These are phyloP conservation scores for Lepisosteus osseus DNA, from an alignment of 2,113 vertebrate genomes.

Conservation along the genomic window DNA sequence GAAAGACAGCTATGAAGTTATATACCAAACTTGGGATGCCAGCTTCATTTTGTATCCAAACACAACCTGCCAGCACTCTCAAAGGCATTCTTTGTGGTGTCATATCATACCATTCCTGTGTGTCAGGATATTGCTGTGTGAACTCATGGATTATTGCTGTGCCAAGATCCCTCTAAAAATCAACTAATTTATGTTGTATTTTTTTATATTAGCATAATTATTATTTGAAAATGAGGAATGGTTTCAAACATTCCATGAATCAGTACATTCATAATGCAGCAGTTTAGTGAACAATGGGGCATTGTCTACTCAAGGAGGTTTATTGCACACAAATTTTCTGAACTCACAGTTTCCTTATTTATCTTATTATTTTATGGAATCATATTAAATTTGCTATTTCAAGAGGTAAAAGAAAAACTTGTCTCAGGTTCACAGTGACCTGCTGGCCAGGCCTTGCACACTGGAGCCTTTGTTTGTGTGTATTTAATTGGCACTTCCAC, in stretches of 20 bases:
- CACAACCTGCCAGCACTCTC: not conserved
- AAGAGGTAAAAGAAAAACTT: conserved; percentile 24
- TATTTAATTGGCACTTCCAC: conserved; percentile 57
- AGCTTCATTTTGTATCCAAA: not conserved
- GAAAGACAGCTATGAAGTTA: not conserved
- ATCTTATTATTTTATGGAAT: conserved; percentile 56
- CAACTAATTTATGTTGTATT: conserved; percentile 42
- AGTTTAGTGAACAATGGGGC: conserved; percentile 49
- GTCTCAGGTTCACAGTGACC: conserved; percentile 31
- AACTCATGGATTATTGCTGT: not conserved
- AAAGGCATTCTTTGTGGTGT: not conserved
- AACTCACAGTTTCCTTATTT: conserved; percentile 56
- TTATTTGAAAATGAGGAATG: conserved; percentile 45
- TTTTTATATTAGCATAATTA: conserved; percentile 45
- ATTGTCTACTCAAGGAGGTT: conserved; percentile 46
- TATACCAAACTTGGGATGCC: not conserved
- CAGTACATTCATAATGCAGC: conserved; percentile 36
- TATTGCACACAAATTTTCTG: conserved; percentile 27
- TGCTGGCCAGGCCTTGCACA: conserved; percentile 52
- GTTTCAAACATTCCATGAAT: conserved; percentile 48
- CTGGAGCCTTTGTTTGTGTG: conserved; percentile 58
- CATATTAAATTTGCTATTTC: conserved; percentile 35
- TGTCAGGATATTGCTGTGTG: conserved; percentile 28
- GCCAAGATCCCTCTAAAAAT: conserved; percentile 39
- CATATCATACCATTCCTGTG: not conserved